Evolutionary conservation across 2,797 vertebrate genomes (phyloP).

Genomic region (Eospalax fontanierii): DNA sequence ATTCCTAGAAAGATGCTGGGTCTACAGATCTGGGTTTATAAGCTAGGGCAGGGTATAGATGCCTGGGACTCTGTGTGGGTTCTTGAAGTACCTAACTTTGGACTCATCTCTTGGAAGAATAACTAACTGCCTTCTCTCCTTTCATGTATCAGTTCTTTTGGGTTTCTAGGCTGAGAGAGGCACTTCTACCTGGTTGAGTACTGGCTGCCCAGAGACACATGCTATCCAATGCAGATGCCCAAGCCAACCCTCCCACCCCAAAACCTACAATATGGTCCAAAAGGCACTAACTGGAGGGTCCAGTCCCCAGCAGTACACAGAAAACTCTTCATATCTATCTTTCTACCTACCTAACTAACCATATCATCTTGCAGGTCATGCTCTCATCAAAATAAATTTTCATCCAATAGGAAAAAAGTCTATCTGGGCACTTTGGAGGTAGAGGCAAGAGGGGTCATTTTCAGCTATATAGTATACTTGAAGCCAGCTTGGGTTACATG

Average conservation of each 20-base stretch:
- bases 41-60: background rate
- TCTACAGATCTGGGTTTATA: background rate
- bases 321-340: background rate
- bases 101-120: background rate
- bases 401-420: background rate
- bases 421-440: background rate
- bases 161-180: background rate
- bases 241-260: background rate
- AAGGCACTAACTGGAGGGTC: background rate
- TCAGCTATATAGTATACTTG: background rate
- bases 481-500: background rate
- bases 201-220: background rate
- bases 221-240: background rate
- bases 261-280: background rate
- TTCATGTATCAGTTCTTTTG: no score
- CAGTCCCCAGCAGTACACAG: background rate
- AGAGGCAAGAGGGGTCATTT: background rate
- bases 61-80: background rate
- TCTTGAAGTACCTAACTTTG: background rate
- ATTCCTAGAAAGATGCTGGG: background rate
- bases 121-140: background rate
- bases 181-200: background rate
- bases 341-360: background rate
- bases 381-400: background rate
- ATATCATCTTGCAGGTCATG: background rate